phyloP scores from a whole-genome alignment of 53 echinoderm and acorn worm species.

The Stichopus horrens region DNA sequence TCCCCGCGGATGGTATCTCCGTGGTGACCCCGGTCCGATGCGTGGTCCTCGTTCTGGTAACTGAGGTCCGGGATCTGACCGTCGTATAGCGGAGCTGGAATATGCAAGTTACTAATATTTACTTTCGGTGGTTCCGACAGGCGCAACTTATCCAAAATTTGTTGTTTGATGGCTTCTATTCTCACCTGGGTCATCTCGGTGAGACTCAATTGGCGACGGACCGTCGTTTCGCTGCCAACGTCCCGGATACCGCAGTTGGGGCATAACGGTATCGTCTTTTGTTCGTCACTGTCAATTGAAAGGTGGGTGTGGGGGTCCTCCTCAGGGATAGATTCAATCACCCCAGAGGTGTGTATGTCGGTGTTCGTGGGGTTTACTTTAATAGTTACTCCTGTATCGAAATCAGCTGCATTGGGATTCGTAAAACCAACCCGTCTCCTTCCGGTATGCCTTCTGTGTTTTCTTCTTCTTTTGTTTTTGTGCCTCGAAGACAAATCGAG shows the following conservation, averaged over 20 bases:
- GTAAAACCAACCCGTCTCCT: neutral
- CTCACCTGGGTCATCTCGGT: constrained; percentile 50
- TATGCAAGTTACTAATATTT: constrained; percentile 53
- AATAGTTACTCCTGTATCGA: constrained; percentile 2
- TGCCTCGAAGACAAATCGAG: neutral
- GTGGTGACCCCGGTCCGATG: neutral
- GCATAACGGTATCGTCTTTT: constrained; percentile 12
- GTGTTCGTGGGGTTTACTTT: neutral
- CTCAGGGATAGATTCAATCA: constrained; percentile 6
- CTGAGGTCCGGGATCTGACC: constrained; percentile 33
- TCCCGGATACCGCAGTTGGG: constrained; percentile 26
- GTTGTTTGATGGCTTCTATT: constrained; percentile 59
- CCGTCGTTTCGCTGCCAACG: neutral
- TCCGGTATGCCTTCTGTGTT: neutral
- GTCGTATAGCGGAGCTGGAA: constrained; percentile 52
- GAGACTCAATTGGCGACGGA: constrained; percentile 5
- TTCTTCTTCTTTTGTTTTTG: neutral
- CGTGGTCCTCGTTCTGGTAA: constrained; percentile 6
- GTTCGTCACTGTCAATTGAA: neutral
- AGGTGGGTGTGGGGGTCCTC: neutral
- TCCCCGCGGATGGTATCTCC: constrained; percentile 27
- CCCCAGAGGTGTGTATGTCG: neutral
- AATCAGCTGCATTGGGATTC: constrained; percentile 33
- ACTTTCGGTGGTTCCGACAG: constrained; percentile 56
- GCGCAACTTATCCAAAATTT: constrained; percentile 60